Percentiles rank a stretch among this genome's conserved stretches.
Evolutionary conservation across 2,113 vertebrate genomes (phyloP).

Genomic region (Aegypius monachus): DNA sequence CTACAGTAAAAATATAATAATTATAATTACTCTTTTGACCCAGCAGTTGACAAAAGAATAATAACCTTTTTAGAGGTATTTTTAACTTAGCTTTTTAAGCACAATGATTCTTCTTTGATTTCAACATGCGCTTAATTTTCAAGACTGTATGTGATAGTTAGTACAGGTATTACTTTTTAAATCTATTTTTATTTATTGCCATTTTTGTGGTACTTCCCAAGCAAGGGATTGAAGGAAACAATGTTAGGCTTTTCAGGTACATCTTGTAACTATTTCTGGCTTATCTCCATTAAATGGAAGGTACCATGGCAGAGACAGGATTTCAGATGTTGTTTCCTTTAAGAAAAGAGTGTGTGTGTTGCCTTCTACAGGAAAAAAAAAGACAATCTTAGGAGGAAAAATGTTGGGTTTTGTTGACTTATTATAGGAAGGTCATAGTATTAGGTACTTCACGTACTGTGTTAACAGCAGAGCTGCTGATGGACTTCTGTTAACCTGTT

Average conservation of each 20-base stretch:
- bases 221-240: neutral
- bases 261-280: neutral
- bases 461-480: neutral
- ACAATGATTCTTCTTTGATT: neutral
- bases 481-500: neutral
- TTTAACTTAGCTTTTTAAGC: neutral
- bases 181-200: neutral
- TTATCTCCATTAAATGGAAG: neutral
- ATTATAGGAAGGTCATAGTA: neutral
- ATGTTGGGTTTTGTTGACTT: neutral
- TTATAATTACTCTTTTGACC: slow-evolving; percentile 1
- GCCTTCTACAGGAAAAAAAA: neutral
- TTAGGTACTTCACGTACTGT: neutral
- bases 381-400: neutral
- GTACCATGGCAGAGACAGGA: neutral
- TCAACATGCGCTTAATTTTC: neutral
- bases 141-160: neutral
- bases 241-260: neutral
- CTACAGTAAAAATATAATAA: neutral
- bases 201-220: neutral
- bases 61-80: neutral
- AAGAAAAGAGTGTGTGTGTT: neutral
- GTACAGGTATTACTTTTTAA: neutral
- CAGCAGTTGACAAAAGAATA: slow-evolving; percentile 3
- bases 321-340: neutral